phyloP scores from a whole-genome alignment of 2,888 invertebrate genomes.

The Sinhomidia bicolor region DNA sequence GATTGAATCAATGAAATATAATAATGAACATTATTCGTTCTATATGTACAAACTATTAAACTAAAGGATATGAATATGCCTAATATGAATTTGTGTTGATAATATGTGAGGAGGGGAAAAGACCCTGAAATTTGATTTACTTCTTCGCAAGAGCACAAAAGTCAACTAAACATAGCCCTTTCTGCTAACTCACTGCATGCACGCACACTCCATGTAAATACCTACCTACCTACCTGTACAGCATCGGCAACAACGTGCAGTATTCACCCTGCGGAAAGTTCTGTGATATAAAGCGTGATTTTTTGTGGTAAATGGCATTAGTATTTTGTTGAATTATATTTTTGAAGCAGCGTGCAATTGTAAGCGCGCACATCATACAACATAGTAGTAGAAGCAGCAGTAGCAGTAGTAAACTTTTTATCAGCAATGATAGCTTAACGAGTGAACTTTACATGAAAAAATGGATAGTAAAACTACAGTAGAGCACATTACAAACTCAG shows the following conservation, averaged over 20 bases:
- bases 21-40: not conserved
- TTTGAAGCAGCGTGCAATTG: not conserved
- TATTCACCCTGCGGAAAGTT: not conserved
- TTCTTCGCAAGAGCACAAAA: conserved; percentile 43
- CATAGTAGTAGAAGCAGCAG: too few relatives aligned
- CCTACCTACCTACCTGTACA: not conserved
- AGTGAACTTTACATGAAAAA: conserved; percentile 29
- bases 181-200: not conserved
- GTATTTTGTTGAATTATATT: not conserved
- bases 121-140: conserved; percentile 64
- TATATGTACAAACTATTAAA: not conserved
- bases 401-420: too few relatives aligned
- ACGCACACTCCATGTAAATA: not conserved
- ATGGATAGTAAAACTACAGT: conserved; percentile 8
- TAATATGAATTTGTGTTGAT: not conserved
- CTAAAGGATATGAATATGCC: too few relatives aligned
- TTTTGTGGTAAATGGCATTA: not conserved
- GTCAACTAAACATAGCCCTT: conserved; percentile 13
- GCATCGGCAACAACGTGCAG: not conserved
- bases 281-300: not conserved
- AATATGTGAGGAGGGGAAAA: conserved; percentile 36
- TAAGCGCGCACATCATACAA: not conserved
- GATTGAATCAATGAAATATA: conserved; percentile 36
- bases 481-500: too few relatives aligned
- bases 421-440: conserved; percentile 46